phyloP scores from a whole-genome alignment of 2,797 vertebrate species.

The Danio choprae region DNA sequence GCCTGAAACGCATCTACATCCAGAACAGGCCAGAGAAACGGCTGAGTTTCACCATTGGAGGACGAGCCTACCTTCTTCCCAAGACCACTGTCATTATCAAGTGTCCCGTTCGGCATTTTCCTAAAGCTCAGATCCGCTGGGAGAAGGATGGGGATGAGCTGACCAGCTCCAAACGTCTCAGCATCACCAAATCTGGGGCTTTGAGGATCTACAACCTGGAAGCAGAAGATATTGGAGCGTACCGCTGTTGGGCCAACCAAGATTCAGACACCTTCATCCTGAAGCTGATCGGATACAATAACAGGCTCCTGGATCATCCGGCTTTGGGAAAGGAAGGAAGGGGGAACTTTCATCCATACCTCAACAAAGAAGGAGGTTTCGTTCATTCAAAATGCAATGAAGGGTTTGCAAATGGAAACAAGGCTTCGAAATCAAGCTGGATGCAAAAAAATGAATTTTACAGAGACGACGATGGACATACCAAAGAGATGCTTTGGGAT shows the following conservation, averaged over 20 bases:
- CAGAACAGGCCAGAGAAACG: constrained; percentile 86
- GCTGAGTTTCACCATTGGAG: constrained; percentile 87
- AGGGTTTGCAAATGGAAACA: constrained; percentile 27
- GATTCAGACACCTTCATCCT: constrained; percentile 82
- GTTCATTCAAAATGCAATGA: constrained; percentile 45
- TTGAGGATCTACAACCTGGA: constrained; percentile 85
- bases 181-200: constrained; percentile 85
- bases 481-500: constrained; percentile 66
- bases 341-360: constrained; percentile 21
- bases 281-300: constrained; percentile 85
- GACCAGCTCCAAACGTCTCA: constrained; percentile 78
- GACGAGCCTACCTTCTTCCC: constrained; percentile 88
- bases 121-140: constrained; percentile 85
- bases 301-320: constrained; percentile 77
- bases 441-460: constrained; percentile 77
- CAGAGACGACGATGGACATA: constrained; percentile 68
- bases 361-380: constrained; percentile 40
- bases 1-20: constrained; percentile 84
- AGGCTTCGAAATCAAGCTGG: constrained; percentile 72
- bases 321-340: constrained; percentile 38
- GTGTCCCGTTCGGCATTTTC: constrained; percentile 86
- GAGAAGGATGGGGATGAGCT: constrained; percentile 84
- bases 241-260: constrained; percentile 83
- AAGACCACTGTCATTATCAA: constrained; percentile 88
- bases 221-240: constrained; percentile 79